A percentile compares a stretch with the other conserved stretches of the same genome.
phyloP scores from a whole-genome alignment of 2,888 invertebrate genomes.

The Sphaeridia pumilis region DNA sequence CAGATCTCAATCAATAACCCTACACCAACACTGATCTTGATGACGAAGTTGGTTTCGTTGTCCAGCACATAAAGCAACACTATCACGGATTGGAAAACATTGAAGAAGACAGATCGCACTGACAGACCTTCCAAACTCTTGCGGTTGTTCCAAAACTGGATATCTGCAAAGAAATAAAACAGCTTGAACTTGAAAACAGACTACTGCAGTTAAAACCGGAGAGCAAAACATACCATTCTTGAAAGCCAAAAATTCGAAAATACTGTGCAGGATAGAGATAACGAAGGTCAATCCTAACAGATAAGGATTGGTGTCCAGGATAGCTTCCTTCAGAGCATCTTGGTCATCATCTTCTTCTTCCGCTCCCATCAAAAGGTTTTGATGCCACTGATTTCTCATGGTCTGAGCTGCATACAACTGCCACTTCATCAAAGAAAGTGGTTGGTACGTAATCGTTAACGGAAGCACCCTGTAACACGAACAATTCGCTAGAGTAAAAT shows the following conservation, averaged over 20 bases:
- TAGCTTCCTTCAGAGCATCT: conserved; percentile 81
- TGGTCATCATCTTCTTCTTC: conserved; percentile 70
- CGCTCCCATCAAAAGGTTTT: conserved; percentile 49
- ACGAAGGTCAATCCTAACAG: conserved; percentile 79
- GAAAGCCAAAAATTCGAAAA: conserved; percentile 96
- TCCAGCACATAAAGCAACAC: conserved; percentile 94
- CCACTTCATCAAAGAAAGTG: conserved; percentile 93
- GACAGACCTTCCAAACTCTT: conserved; percentile 85
- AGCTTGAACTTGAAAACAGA: neutral
- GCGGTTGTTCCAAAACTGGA: conserved; percentile 98
- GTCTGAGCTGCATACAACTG: conserved; percentile 95
- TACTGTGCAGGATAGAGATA: conserved; percentile 88
- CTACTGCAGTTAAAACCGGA: neutral
- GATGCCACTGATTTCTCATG: conserved; percentile 72
- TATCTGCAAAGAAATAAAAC: conserved; percentile 49
- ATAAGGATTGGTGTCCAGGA: conserved; percentile 94
- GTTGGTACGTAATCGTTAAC: conserved; percentile 66
- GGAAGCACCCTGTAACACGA: conserved; percentile 44
- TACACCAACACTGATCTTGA: conserved; percentile 84
- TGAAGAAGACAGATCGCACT: conserved; percentile 95
- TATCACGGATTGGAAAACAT: conserved; percentile 91
- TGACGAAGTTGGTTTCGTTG: conserved; percentile 95
- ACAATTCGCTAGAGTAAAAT: neutral
- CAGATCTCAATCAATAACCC: conserved; percentile 94
- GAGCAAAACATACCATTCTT: conserved; percentile 65